phyloP scores from a whole-genome alignment of 2,888 invertebrate genomes.

The Hirtodrosophila trivittata region DNA sequence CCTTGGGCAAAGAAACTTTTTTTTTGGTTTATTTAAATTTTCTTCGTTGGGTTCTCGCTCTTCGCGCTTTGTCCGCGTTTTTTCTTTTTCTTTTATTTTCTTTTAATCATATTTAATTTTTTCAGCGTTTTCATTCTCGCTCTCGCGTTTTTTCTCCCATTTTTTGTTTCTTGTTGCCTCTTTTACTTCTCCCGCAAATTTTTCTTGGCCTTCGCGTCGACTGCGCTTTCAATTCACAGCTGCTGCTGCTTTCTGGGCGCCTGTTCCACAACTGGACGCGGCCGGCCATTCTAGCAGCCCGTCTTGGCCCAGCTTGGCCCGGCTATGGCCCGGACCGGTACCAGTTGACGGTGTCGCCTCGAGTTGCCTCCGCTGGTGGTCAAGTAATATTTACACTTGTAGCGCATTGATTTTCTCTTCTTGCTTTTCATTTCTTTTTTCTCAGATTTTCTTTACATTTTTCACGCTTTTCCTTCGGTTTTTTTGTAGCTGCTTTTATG shows the following conservation, averaged over 20 bases:
- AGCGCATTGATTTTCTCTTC: slow-evolving; percentile 70
- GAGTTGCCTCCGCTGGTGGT: slow-evolving; percentile 54
- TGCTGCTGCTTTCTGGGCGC: slow-evolving; percentile 68
- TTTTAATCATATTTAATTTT: slow-evolving; percentile 77
- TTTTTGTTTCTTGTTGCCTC: slow-evolving; percentile 22
- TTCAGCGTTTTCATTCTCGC: slow-evolving; percentile 66
- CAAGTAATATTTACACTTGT: slow-evolving; percentile 77
- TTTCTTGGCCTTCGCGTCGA: slow-evolving; percentile 40
- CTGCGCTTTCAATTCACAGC: slow-evolving; percentile 18
- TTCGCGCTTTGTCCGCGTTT: slow-evolving; percentile 30
- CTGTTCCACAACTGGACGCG: slow-evolving; percentile 70
- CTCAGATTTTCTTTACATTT: slow-evolving; percentile 7
- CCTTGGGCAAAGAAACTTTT: slow-evolving; percentile 53
- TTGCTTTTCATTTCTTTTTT: slow-evolving; percentile 15
- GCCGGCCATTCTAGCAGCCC: slow-evolving; percentile 61
- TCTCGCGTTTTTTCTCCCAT: slow-evolving; percentile 51
- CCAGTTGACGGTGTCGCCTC: slow-evolving; percentile 4
- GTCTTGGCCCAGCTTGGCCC: slow-evolving; percentile 2
- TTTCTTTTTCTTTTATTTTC: slow-evolving; percentile 62
- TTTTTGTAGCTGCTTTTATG: slow-evolving; percentile 41
- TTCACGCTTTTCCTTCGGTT: slow-evolving; percentile 19
- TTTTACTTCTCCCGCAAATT: slow-evolving; percentile 39
- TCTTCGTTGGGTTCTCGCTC: slow-evolving; percentile 40
- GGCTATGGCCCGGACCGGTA: neutral
- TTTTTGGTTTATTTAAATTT: slow-evolving; percentile 62